Evolutionary conservation across 2,113 vertebrate species (phyloP).

Genomic region (Falco punctatus): DNA sequence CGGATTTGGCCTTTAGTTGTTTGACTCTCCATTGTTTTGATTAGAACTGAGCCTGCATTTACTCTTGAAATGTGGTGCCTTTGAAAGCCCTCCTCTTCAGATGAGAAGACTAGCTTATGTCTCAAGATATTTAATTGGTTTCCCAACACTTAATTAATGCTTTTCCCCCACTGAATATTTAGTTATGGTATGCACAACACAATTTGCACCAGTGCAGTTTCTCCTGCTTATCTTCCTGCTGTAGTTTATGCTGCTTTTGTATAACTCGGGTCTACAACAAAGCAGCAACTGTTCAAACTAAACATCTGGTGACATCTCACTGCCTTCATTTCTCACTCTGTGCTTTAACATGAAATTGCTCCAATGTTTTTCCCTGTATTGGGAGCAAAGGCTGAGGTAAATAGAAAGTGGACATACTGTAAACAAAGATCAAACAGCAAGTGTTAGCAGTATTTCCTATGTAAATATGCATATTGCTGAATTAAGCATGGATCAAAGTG

Average conservation of each 20-base stretch:
- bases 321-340: background rate
- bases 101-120: background rate
- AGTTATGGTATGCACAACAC: background rate
- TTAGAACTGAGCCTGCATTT: background rate
- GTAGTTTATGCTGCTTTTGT: background rate
- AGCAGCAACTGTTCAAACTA: background rate
- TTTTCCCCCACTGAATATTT: background rate
- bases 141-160: background rate
- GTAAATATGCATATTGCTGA: background rate
- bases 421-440: background rate
- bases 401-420: background rate
- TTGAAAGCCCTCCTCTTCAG: background rate
- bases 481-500: background rate
- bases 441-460: background rate
- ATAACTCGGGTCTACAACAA: background rate
- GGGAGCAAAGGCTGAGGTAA: background rate
- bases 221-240: background rate
- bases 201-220: background rate
- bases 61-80: background rate
- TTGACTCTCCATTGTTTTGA: background rate
- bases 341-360: background rate
- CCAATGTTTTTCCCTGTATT: background rate
- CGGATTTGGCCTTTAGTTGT: background rate
- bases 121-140: background rate
- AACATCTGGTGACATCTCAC: background rate